phyloP scores from a whole-genome alignment of 2,113 vertebrate species.

The Daubentonia madagascariensis region DNA sequence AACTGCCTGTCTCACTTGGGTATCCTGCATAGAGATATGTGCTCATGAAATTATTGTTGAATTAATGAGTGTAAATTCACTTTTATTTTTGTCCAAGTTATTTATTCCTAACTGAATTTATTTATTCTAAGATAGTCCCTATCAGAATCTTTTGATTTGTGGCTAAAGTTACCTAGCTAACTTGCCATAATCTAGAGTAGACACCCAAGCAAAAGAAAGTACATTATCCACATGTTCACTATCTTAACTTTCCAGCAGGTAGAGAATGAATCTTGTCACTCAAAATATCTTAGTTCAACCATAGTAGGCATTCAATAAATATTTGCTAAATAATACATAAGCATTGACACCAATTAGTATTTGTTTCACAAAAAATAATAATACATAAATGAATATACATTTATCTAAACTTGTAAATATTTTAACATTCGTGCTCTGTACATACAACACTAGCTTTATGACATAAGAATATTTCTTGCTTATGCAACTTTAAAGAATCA shows the following conservation, averaged over 20 bases:
- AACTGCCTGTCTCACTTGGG: background rate
- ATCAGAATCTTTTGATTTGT: background rate
- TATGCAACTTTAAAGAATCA: background rate
- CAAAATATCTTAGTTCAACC: background rate
- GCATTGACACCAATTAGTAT: background rate
- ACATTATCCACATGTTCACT: background rate
- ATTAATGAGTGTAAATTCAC: background rate
- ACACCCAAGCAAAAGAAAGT: background rate
- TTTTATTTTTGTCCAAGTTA: background rate
- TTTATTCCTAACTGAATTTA: background rate
- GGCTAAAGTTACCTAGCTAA: background rate
- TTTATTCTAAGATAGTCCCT: background rate
- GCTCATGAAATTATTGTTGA: background rate
- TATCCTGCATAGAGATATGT: background rate
- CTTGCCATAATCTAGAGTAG: background rate
- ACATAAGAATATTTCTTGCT: background rate
- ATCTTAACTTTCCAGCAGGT: background rate
- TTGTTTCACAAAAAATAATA: background rate
- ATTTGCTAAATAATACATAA: background rate
- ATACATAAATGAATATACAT: background rate
- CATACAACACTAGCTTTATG: background rate
- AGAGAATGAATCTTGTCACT: background rate
- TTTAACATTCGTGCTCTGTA: background rate
- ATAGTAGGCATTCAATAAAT: background rate
- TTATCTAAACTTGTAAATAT: background rate